These are phyloP conservation scores for Rhipidura dahli DNA, from an alignment of 2,113 vertebrate genomes.

Conservation along the genomic window DNA sequence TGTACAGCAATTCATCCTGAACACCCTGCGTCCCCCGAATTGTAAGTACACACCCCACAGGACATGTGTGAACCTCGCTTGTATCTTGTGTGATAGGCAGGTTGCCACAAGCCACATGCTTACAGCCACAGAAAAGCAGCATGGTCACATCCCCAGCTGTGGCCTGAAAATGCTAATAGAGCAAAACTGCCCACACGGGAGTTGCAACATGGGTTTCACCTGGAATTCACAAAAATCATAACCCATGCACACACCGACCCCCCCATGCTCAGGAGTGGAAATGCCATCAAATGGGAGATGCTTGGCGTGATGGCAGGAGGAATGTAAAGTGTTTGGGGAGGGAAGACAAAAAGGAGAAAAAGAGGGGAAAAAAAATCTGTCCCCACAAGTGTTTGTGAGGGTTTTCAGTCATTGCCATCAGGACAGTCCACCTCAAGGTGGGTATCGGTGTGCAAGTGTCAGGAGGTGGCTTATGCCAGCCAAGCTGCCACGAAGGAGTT, in stretches of 20 bases:
- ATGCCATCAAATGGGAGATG: neutral
- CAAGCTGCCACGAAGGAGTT: neutral
- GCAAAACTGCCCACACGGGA: neutral
- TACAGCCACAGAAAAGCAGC: neutral
- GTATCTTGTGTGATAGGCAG: slow-evolving; percentile 38
- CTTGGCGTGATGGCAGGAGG: neutral
- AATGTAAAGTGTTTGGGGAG: neutral
- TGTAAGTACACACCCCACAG: slow-evolving; percentile 76
- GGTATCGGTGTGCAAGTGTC: neutral
- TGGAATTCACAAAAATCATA: neutral
- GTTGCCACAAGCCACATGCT: neutral
- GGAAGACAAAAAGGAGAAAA: neutral
- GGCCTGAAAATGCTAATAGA: neutral
- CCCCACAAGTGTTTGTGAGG: neutral
- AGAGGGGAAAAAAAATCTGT: neutral
- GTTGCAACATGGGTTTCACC: neutral
- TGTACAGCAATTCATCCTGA: slow-evolving; percentile 85
- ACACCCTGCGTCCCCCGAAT: slow-evolving; percentile 75
- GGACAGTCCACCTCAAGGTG: neutral
- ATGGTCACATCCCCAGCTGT: neutral
- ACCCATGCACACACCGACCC: neutral
- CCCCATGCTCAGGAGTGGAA: neutral
- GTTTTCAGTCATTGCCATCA: neutral
- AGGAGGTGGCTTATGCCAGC: neutral
- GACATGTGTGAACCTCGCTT: slow-evolving; percentile 36